Percentiles rank a stretch among this genome's conserved stretches.
phyloP scores from a whole-genome alignment of 2,113 vertebrate species.

The Aythya baeri region DNA sequence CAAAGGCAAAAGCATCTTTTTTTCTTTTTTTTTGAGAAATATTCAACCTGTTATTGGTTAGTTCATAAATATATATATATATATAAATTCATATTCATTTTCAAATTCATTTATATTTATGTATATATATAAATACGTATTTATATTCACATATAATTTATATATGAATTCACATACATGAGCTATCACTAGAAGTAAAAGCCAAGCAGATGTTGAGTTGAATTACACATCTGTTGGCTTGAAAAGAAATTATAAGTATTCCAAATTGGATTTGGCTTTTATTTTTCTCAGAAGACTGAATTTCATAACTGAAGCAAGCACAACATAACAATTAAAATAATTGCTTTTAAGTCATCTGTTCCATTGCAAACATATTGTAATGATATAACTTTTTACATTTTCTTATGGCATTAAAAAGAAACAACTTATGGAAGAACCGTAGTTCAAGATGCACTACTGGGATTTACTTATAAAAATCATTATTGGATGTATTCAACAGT shows the following conservation, averaged over 20 bases:
- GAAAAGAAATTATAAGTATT: constrained; percentile 41
- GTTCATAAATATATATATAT: constrained; percentile 19
- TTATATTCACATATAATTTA: too few relatives aligned
- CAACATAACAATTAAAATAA: constrained; percentile 44
- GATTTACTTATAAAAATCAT: constrained; percentile 19
- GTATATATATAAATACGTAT: too few relatives aligned
- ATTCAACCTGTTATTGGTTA: background rate
- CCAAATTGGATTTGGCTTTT: constrained; percentile 49
- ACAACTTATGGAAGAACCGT: background rate
- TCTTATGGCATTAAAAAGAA: background rate
- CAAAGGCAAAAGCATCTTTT: background rate
- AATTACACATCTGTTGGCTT: constrained; percentile 69
- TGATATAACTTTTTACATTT: background rate
- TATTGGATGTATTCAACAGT: background rate
- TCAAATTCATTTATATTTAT: too few relatives aligned
- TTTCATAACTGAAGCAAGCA: constrained; percentile 16
- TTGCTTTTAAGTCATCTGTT: background rate
- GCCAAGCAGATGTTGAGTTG: constrained; percentile 65
- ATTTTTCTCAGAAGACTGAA: constrained; percentile 50
- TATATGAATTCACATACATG: constrained; percentile 23
- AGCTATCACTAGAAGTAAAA: constrained; percentile 36
- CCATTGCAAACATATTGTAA: background rate
- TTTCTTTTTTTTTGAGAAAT: background rate
- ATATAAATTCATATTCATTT: too few relatives aligned
- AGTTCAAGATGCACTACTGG: background rate